Conservation (phyloP, 2,797 vertebrate genomes). For the Falco columbarius region DNA sequence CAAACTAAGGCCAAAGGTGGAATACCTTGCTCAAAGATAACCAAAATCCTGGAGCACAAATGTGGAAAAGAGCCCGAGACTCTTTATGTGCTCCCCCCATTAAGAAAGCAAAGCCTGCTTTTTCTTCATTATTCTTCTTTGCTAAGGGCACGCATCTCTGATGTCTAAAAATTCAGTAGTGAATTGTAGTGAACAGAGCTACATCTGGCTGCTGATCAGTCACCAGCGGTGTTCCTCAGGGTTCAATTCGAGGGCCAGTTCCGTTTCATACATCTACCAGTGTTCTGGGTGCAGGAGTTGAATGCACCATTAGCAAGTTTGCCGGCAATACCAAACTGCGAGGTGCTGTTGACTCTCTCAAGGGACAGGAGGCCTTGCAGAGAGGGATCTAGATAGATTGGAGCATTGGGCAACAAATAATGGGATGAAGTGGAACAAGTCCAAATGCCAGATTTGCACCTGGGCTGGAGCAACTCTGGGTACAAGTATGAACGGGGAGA, state of each 20-base stretch:
- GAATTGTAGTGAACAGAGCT: not conserved
- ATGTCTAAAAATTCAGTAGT: not conserved
- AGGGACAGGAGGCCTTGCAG: not conserved
- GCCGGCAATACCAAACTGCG: not conserved
- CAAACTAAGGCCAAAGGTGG: not conserved
- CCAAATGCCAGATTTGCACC: not conserved
- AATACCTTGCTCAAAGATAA: not conserved
- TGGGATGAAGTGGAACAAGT: not conserved
- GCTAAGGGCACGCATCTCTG: not conserved
- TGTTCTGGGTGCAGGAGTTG: not conserved
- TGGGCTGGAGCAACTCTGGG: fast-evolving
- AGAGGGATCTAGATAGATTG: not conserved
- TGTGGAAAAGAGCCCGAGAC: not conserved
- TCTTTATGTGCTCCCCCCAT: not conserved
- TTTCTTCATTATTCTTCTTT: not conserved
- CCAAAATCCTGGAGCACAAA: not conserved
- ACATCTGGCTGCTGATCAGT: not conserved
- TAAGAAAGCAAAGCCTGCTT: not conserved
- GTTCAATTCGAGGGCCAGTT: not conserved
- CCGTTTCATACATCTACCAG: not conserved
- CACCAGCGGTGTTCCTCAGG: not conserved
- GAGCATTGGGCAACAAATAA: not conserved
- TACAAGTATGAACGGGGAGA: not conserved
- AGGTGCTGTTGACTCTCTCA: not conserved
- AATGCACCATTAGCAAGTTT: not conserved